A percentile compares a stretch with the other conserved stretches of the same genome.
phyloP scores from a whole-genome alignment of 2,888 invertebrate species.

The Platycnemis pennipes region DNA sequence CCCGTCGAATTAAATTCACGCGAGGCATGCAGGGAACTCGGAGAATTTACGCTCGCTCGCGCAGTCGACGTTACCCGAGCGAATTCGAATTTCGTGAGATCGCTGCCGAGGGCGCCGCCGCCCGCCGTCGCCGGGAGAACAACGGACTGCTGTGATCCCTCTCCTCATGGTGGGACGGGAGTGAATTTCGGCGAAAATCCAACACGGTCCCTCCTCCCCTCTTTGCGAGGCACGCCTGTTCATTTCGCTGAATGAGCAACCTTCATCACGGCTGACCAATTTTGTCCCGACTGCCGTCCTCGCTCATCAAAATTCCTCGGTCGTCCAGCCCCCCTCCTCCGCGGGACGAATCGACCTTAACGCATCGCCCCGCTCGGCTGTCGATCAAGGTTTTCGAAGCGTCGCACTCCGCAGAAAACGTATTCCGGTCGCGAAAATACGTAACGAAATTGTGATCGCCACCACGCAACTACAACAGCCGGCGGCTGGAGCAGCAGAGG shows the following conservation, averaged over 20 bases:
- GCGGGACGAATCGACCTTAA: neutral
- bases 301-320: neutral
- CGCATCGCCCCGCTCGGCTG: neutral
- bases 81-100: neutral
- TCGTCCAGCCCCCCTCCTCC: neutral
- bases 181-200: neutral
- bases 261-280: constrained; percentile 10
- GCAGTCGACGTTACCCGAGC: neutral
- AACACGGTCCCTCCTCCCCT: neutral
- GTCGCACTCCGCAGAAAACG: neutral
- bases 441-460: too few relatives aligned
- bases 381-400: neutral
- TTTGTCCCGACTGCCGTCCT: neutral
- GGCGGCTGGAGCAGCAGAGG: too few relatives aligned
- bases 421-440: too few relatives aligned
- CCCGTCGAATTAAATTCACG: neutral
- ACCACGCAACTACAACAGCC: too few relatives aligned
- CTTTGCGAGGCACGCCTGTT: neutral
- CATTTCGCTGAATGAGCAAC: neutral
- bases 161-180: too few relatives aligned
- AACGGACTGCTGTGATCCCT: neutral
- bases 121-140: too few relatives aligned
- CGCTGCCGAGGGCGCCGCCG: neutral
- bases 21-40: neutral
- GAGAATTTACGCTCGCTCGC: neutral